Evolutionary conservation across 2,888 invertebrate species (phyloP), one percentile per base, ranked within the genome.

Genomic region (Noctua janthe): DNA sequence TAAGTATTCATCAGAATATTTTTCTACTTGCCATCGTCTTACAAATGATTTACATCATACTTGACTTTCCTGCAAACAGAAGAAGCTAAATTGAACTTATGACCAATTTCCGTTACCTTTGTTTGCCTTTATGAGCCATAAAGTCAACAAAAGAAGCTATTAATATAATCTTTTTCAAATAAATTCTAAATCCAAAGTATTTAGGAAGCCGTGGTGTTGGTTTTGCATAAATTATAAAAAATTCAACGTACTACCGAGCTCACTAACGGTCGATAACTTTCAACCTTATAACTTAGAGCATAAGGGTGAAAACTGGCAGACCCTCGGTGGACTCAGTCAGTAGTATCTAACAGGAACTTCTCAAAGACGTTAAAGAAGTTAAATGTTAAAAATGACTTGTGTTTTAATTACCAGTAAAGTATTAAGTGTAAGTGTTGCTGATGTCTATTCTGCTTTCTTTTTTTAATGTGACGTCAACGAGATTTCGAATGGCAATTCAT

Each of bases 51-150:
- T 29, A 29, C 1, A 59, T 59, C n/a, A n/a, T 13, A 59, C 6
- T 62, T 62, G 15, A 35, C 3, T 64, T 29, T 23, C 17, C 23
- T n/a, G 1, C 10, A 62, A 66, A 76, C n/a, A 54, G 2, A 29
- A 75, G n/a, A 51, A 23, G 20, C 8, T 35, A 82, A 62, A 74
- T n/a, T 35, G 43, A 74, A 82, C 8, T 39, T 11, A 54, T 47
- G 47, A 39, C 43, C 35, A 54, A 82, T 80, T 64, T 81, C 74
- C 51, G 74, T 80, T 64, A 82, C 13, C n/a, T 39, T 66, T 82
- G 51, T 35, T 64, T 13, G n/a, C n/a, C n/a, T 79, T 81, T 43
- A 64, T 20, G 20, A 47, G 13, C 64, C 20, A 75, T 39, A 47
- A 10, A 47, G 39, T 66, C 39, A 76, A 82, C 64, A 82, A 82